Evolutionary conservation across 1,140 invertebrate genomes (phyloP), one percentile per base, ranked within the genome.

Genomic region (Cylas formicarius): DNA sequence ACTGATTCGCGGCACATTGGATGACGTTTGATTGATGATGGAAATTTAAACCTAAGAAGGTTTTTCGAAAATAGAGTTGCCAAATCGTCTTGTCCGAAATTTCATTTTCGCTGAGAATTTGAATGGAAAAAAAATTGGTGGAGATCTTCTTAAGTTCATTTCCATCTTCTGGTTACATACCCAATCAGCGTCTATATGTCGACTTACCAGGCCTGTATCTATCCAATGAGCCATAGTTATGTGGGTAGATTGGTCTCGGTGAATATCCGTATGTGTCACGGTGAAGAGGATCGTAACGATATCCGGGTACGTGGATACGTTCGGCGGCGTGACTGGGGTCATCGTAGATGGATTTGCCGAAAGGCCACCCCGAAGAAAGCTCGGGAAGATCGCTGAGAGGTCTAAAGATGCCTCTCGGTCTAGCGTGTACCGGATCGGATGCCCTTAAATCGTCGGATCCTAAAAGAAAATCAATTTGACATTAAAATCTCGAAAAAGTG

Each of bases 381-480:
- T 81, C 78, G 52, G 80, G 80, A 62, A 70, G 75, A 41, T 74
- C 73, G 56, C 68, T 70, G 50, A 72, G 41, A 18, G 70, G 70
- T 26, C 75, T 68, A 71, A 82, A 84, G 61, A 84, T 75, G 61
- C 81, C 76, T 57, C 78, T 75, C 39, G 81, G 79, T 52, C 77
- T 66, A 29, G 70, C 74, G 69, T 76, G 75, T 62, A 76, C 73
- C 59, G 78, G 72, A 61, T 89, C 86, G 58, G 84, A 83, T 52
- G 87, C 87, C 63, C 83, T 82, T 70, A 90, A 86, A 68, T 90
- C 87, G 70, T 90, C 85, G 56, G 86, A 87, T 68, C 86, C 86
- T 90, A 62, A 45, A 63, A 55, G 8, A 40, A 61, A 34, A n/a
- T n/a, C n/a, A n/a, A n/a, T n/a, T n/a, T n/a, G n/a, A n/a, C n/a